Conservation (phyloP, 92 coral and sea anemone species). For the Umimayanthus kanabou region DNA sequence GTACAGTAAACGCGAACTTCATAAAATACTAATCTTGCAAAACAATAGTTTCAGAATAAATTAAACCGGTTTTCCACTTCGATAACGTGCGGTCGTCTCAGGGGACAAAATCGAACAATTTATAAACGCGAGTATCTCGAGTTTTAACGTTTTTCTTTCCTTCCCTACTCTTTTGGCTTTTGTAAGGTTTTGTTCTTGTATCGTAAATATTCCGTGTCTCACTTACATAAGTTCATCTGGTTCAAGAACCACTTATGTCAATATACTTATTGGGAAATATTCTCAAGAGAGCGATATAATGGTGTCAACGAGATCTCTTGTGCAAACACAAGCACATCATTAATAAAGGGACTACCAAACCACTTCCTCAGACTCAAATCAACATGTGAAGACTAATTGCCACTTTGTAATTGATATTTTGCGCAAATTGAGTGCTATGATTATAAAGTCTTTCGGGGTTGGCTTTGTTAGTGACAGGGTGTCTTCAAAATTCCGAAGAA, state of each 20-base stretch:
- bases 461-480: background rate
- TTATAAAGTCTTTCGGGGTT: too few species aligned
- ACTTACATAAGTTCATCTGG: background rate
- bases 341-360: background rate
- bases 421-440: background rate
- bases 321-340: background rate
- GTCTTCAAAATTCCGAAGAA: background rate
- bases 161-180: background rate
- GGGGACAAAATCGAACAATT: background rate
- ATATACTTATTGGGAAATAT: slow-evolving; percentile 5
- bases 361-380: background rate
- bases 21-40: background rate
- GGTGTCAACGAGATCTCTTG: slow-evolving; percentile 10
- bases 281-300: background rate
- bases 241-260: background rate
- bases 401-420: background rate
- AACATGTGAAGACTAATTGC: background rate
- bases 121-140: background rate
- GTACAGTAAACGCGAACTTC: background rate
- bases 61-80: slow-evolving; percentile 6
- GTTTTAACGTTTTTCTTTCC: background rate
- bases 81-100: background rate
- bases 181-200: background rate
- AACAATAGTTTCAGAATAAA: slow-evolving; percentile 37
- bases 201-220: background rate